Base-by-base conservation (phyloP, 2,113 vertebrate genomes). In the Cyanocitta stelleri region DNA sequence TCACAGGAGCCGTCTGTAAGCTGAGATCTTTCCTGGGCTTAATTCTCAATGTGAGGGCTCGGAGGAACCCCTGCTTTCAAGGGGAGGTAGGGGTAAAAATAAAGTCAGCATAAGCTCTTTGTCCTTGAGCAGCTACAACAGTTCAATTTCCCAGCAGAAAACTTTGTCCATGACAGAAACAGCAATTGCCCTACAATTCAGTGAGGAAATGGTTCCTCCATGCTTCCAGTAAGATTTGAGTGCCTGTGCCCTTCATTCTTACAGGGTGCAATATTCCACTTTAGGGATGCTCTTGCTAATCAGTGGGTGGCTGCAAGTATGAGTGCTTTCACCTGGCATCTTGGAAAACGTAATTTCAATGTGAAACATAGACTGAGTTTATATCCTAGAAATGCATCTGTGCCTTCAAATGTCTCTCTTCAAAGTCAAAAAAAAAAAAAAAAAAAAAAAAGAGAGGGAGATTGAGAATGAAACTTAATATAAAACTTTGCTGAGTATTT, bases 1-100 rank as follows among this genome's bases (percentile, higher is more conserved):
- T 93, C 92, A 96, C 89, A 95, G 93, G 63, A 77, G 85, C 82
- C 3, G 10, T 75, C 69, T 87, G 93, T 94, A 97, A 97, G 41
- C 75, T 81, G 93, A 96, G 92, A 90, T 30, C 75, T 74, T 95
- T 83, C 85, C 59, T 43, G 59, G 54, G 54, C 44, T 93, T 77
- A 85, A 63, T 56, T 71, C 87, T 67, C 6, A 0, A n/a, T 33
- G 35, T 33, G 82, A 86, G 83, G 44, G 82, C 75, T 94, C 75
- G 19, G 72, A 71, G 59, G 75, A 64, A 94, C 11, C 52, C 73
- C 72, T 81, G n/a, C 56, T 64, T 86, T 78, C 48, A 30, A 35
- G 48, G 51, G 35, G 27, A 8, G 23, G 63, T 37, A 24, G 27
- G 11, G 10, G 43, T 74, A 71, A 91, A 86, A 95, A 86, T 86